Base-by-base conservation (phyloP, 2,113 vertebrate genomes). In the Rattus norvegicus region DNA sequence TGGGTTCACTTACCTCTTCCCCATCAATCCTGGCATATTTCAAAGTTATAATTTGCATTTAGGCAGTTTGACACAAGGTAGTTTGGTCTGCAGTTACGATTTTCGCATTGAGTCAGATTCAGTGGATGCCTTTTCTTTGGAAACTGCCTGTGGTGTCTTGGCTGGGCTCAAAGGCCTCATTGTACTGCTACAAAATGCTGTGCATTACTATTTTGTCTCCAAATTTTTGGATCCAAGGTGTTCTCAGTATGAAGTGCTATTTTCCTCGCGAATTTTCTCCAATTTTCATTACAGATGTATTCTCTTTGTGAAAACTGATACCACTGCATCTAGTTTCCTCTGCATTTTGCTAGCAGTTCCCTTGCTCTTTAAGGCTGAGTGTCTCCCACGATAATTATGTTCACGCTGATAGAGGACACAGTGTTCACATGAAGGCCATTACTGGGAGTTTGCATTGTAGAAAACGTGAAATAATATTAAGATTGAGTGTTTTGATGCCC, bases 281-380 rank as follows among this genome's bases (percentile, higher is more conserved):
- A 11, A 5, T 93, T 95, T 85, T 93, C 67, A 52, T 89, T 85
- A 65, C 9, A 54, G 65, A 77, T 92, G 33, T 56, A 75, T 84
- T 94, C 65, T 80, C 16, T 63, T 72, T 90, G 30, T 92, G 61
- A 54, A 93, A 96, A 75, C 22, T 3, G 49, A 63, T 59, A 39
- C 67, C 14, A 30, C 7, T 76, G 52, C n/a, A 70, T n/a, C 13
- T 89, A 36, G 28, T 73, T 76, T 63, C 36, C n/a, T 79, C 86
- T 4, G 73, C 14, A 86, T 39, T 56, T 56, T 30, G 4, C 39
- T 10, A 20, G 19, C 63, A n/a, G 26, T 24, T 28, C 49, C 19
- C 8, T 26, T 19, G 28, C 26, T 26, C 22, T 80, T 13, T 75
- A 54, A 63, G 61, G 72, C 65, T 93, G 33, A 54, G 19, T 26